Percentiles rank a stretch among this genome's conserved stretches.
Evolutionary conservation across 53 echinoderm and acorn worm species (phyloP).

Genomic region (Stichopus horrens): DNA sequence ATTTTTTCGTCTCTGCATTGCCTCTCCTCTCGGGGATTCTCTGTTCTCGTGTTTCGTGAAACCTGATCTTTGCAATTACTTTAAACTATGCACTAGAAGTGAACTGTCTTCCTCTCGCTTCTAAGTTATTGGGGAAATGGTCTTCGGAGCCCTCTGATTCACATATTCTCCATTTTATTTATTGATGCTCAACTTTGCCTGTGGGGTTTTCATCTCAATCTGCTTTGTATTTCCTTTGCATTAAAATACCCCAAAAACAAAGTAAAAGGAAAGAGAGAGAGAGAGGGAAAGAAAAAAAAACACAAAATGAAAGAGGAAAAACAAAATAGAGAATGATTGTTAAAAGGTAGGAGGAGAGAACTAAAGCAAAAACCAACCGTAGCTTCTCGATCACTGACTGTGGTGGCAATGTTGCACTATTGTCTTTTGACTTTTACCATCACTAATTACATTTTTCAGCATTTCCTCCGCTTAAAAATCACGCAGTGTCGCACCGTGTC

Average conservation of each 20-base stretch:
- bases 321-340: not conserved
- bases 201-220: not conserved
- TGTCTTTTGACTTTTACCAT: too few species aligned
- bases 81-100: not conserved
- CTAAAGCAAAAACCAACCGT: too few species aligned
- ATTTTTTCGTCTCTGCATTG: not conserved
- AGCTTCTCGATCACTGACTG: too few species aligned
- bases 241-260: not conserved
- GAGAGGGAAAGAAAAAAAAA: not conserved
- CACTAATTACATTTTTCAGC: too few species aligned
- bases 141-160: constrained; percentile 5
- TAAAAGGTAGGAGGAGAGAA: not conserved
- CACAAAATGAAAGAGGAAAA: not conserved
- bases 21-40: constrained; percentile 1
- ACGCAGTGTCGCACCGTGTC: too few species aligned
- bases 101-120: not conserved
- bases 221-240: not conserved
- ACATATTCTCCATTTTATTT: constrained; percentile 1
- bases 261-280: not conserved
- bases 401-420: too few species aligned
- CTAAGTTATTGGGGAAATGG: constrained; percentile 3
- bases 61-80: constrained; percentile 14
- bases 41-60: not conserved
- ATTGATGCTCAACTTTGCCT: constrained; percentile 1
- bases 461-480: too few species aligned